Evolutionary conservation across 2,888 invertebrate genomes (phyloP).

Genomic region (Cordilura impudica): DNA sequence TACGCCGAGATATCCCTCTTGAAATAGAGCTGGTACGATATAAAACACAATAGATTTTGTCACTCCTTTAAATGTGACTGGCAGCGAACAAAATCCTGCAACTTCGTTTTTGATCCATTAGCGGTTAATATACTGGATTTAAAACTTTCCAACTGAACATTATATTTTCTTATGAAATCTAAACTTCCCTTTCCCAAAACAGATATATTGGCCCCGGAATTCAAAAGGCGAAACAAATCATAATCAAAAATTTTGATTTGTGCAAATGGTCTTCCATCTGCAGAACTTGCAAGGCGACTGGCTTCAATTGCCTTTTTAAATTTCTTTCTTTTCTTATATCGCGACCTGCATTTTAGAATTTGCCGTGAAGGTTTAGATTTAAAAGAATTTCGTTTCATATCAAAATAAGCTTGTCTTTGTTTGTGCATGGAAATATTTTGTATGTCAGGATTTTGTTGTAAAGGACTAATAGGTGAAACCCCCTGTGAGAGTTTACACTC

Average conservation of each 20-base stretch:
- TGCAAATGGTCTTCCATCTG: conserved; percentile 21
- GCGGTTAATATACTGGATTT: conserved; percentile 21
- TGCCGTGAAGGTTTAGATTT: no score
- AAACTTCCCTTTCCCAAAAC: conserved; percentile 24
- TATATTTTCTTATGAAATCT: conserved; percentile 12
- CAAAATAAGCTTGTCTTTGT: no score
- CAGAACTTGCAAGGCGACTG: not conserved
- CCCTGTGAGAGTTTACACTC: not conserved
- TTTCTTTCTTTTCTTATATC: not conserved
- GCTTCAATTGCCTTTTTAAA: not conserved
- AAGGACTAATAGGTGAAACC: no score
- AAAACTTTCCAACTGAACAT: not conserved
- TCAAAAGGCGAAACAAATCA: conserved; percentile 1
- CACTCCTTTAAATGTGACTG: conserved; percentile 12
- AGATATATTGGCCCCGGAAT: conserved; percentile 27
- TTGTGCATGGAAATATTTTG: no score
- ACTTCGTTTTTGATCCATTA: conserved; percentile 11
- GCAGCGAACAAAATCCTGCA: conserved; percentile 5
- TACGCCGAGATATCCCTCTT: conserved; percentile 9
- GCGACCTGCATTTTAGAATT: conserved; percentile 11
- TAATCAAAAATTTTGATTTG: not conserved
- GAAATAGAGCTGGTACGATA: conserved; percentile 3
- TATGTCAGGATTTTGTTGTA: no score
- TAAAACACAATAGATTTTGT: conserved; percentile 18
- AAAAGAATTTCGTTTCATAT: no score